phyloP scores from a whole-genome alignment of 2,888 invertebrate species.

The Philopedon plagiatum region DNA sequence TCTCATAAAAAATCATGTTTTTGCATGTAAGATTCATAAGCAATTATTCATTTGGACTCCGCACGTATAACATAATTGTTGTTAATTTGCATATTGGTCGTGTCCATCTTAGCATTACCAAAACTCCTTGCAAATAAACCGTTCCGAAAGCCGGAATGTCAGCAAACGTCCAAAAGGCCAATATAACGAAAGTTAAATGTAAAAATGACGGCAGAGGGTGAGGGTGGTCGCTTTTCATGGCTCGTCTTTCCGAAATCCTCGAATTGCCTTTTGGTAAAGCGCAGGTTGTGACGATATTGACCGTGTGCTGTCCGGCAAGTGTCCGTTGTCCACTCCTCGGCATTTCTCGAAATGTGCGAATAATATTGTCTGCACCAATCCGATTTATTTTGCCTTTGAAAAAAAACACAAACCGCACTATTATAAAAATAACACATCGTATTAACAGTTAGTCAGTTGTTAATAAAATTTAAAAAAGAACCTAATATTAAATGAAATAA shows the following conservation, averaged over 20 bases:
- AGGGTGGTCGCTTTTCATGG: constrained; percentile 28
- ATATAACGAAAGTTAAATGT: constrained; percentile 30
- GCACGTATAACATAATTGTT: no score
- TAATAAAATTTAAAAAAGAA: no score
- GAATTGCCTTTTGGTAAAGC: constrained; percentile 53
- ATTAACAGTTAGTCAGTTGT: no score
- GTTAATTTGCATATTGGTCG: no score
- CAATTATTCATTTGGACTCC: no score
- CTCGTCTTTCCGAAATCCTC: constrained; percentile 29
- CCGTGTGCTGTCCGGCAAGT: constrained; percentile 59
- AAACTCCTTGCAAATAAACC: constrained; percentile 18
- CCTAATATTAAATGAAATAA: no score
- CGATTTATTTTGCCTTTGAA: no score
- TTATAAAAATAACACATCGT: no score
- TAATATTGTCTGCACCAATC: constrained; percentile 25
- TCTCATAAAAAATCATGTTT: no score
- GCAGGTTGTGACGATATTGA: constrained; percentile 61
- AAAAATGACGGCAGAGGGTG: constrained; percentile 32
- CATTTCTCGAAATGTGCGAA: constrained; percentile 40
- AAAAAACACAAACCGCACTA: no score
- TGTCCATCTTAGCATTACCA: not conserved
- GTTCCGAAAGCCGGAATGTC: constrained; percentile 22
- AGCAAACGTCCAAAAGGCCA: constrained; percentile 27
- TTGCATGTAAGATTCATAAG: no score
- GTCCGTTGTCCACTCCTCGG: constrained; percentile 59